Evolutionary conservation across 1,140 invertebrate genomes (phyloP), one percentile per base, ranked within the genome.

Genomic region (Diorhabda sublineata): DNA sequence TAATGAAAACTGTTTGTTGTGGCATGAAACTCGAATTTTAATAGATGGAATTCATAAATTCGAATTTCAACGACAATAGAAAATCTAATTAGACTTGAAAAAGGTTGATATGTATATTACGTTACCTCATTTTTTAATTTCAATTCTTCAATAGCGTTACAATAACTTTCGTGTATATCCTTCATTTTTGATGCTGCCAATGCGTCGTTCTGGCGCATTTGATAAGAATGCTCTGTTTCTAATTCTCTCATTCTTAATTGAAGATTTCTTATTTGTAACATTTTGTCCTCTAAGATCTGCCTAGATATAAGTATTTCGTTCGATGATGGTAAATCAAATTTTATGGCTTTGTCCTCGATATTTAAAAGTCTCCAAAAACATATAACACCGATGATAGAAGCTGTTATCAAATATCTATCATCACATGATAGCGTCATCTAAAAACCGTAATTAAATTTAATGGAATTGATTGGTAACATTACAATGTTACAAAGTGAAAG

Each of bases 291-390:
- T 1, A 91, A 78, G 74, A 91, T 86, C 41, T 79, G 81, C 70
- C 87, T 85, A 41, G 86, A 85, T 62, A 92, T 91, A 41, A 92
- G 77, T 26, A 92, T 87, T 77, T 96, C 93, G 66, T 89, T 89
- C 1, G 90, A 89, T 75, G 91, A 91, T 42, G 85, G 81, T 60
- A 92, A 85, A 76, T 92, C 89, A 59, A 90, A 78, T 64, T 88
- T 87, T 3, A 90, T 81, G 1, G 88, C 83, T 79, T 89, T 87
- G 2, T 88, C 89, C 74, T 95, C 92, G n/a, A 87, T 85, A 74
- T 91, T 89, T 2, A 87, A 83, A 44, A 97, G 78, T 76, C 89
- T 89, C 95, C 95, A 98, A 67, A 97, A 85, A 66, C 92, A 91
- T 9, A 97, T 85, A 0, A 89, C 89, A 0, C 93, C 90, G 77